These are phyloP conservation scores for Diglossa brunneiventris DNA, from an alignment of 2,113 vertebrate genomes.

Conservation along the genomic window DNA sequence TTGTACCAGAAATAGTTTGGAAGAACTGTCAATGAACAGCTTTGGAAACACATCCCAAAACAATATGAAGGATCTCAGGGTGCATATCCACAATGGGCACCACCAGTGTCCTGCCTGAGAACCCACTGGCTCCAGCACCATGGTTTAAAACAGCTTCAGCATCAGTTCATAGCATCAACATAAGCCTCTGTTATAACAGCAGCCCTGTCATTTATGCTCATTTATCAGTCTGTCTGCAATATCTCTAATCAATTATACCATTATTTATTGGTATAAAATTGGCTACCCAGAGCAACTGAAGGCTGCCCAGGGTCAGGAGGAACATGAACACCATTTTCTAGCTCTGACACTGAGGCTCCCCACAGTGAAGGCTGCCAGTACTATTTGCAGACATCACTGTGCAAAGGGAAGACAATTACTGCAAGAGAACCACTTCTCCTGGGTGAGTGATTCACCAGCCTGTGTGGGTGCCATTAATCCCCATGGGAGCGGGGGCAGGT, in stretches of 20 bases:
- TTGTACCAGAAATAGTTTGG: not conserved
- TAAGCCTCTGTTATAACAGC: not conserved
- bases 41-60: not conserved
- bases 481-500: not conserved
- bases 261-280: not conserved
- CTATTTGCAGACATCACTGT: not conserved
- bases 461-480: not conserved
- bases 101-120: not conserved
- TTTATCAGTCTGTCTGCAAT: not conserved
- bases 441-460: not conserved
- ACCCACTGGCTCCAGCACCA: not conserved
- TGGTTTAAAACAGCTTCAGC: not conserved
- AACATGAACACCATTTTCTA: not conserved
- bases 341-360: not conserved
- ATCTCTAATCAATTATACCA: not conserved
- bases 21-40: not conserved
- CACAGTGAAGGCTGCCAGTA: not conserved
- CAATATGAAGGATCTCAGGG: not conserved
- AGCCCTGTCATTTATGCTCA: not conserved
- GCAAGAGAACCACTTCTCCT: not conserved
- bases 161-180: rapidly evolving
- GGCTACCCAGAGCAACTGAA: not conserved
- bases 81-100: not conserved
- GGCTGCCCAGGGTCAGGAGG: not conserved
- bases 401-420: not conserved